These are phyloP conservation scores for Entomobrya proxima DNA, from an alignment of 2,888 invertebrate species.

Conservation along the genomic window DNA sequence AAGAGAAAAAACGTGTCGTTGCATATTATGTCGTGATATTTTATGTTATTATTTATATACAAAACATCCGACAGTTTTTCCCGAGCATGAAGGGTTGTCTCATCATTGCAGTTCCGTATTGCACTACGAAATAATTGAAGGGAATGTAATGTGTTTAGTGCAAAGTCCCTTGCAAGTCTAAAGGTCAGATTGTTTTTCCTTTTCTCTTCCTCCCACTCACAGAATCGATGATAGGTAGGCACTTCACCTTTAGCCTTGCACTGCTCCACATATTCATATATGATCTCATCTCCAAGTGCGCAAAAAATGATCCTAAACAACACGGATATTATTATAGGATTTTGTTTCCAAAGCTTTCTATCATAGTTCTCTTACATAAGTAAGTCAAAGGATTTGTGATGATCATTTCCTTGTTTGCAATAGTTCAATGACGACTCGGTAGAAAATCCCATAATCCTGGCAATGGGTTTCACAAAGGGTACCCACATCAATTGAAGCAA, in stretches of 20 bases:
- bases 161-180: background rate
- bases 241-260: background rate
- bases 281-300: background rate
- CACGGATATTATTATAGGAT: background rate
- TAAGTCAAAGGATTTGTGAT: conserved; percentile 1
- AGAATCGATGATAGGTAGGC: background rate
- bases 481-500: background rate
- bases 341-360: background rate
- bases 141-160: background rate
- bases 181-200: background rate
- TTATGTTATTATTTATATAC: background rate
- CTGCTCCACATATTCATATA: background rate
- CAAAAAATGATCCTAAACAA: background rate
- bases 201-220: background rate
- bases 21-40: conserved; percentile 15
- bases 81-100: background rate
- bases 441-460: background rate
- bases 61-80: background rate
- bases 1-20: background rate
- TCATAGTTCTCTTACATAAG: background rate
- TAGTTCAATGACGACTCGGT: background rate
- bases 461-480: background rate
- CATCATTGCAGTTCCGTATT: conserved; percentile 5
- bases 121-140: conserved; percentile 1
- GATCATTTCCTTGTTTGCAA: background rate